Evolutionary conservation across 2,797 vertebrate genomes (phyloP).

Genomic region (Rhincodon typus): DNA sequence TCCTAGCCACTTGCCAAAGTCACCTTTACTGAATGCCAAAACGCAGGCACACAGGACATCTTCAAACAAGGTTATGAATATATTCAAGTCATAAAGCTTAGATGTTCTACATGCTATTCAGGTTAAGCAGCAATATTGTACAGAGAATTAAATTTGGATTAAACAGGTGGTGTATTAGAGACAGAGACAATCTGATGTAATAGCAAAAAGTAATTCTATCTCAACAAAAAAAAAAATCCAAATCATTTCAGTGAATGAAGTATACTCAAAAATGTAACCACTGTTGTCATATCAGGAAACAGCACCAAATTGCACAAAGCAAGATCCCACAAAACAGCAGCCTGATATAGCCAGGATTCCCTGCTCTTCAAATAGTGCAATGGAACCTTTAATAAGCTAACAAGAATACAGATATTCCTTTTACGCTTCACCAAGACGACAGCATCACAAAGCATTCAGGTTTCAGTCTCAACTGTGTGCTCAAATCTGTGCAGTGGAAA

Average conservation of each 20-base stretch:
- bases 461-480: not conserved
- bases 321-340: not conserved
- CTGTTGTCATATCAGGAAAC: not conserved
- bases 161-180: not conserved
- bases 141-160: not conserved
- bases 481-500: not conserved
- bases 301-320: not conserved
- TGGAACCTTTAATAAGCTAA: not conserved
- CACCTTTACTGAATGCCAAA: not conserved
- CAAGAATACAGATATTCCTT: not conserved
- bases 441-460: not conserved
- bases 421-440: not conserved
- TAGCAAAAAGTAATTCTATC: no score
- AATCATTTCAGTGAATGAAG: not conserved
- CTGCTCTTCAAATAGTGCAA: not conserved
- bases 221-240: not conserved
- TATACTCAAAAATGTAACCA: not conserved
- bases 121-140: not conserved
- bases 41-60: not conserved
- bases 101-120: not conserved
- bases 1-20: not conserved
- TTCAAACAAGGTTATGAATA: not conserved
- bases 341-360: not conserved
- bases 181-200: not conserved
- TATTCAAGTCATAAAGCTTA: not conserved